Conservation (phyloP, 2,113 vertebrate species). For the Cynocephalus volans region DNA sequence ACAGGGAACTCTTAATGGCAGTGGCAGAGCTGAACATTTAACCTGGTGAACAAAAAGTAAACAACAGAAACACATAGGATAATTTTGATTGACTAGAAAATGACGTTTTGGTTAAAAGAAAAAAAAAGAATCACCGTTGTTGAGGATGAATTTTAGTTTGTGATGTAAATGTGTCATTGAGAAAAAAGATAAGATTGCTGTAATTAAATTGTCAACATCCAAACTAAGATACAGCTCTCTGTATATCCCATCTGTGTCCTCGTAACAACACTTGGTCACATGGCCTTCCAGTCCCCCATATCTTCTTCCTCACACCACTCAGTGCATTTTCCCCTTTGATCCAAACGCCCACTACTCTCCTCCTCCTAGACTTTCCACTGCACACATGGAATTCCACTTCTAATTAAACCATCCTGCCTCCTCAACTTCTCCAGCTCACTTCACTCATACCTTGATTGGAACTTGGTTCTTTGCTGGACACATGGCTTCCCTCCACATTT, state of each 20-base stretch:
- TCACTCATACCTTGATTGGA: neutral
- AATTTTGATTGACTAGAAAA: constrained; percentile 67
- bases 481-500: neutral
- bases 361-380: neutral
- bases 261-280: rapidly evolving
- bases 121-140: constrained; percentile 40
- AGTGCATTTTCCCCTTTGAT: neutral
- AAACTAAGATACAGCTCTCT: neutral
- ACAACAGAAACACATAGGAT: constrained; percentile 64
- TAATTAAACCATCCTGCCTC: neutral
- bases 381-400: neutral
- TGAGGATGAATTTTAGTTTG: constrained; percentile 54
- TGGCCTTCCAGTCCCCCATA: neutral
- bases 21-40: constrained; percentile 76
- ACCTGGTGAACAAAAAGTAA: constrained; percentile 77
- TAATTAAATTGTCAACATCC: constrained; percentile 33
- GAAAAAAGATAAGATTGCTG: neutral
- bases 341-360: neutral
- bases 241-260: neutral
- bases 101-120: constrained; percentile 53
- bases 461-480: neutral
- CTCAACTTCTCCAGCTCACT: neutral
- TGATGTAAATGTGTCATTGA: constrained; percentile 44
- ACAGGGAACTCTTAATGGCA: constrained; percentile 77
- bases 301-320: neutral